A percentile compares a stretch with the other conserved stretches of the same genome.
Conservation (phyloP, 2,888 invertebrate genomes). For the Petrophora chlorosata region DNA sequence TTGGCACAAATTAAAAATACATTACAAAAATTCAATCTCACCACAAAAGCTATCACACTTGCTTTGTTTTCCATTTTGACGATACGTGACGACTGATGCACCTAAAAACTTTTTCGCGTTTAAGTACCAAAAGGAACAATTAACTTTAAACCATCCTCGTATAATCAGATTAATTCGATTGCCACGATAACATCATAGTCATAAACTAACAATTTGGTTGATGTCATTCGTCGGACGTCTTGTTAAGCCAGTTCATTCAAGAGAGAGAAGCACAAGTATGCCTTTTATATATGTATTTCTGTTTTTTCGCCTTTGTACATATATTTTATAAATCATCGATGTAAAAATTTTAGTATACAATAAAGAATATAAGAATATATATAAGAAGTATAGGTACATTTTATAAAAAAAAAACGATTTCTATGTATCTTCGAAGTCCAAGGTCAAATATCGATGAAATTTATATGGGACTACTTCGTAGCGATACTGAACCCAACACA, state of each 20-base stretch:
- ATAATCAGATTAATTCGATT: slow-evolving; percentile 30
- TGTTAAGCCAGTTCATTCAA: neutral
- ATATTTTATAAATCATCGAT: no score
- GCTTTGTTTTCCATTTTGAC: slow-evolving; percentile 44
- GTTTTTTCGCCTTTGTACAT: no score
- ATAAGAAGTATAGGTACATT: no score
- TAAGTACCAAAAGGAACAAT: slow-evolving; percentile 33
- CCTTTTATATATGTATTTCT: neutral
- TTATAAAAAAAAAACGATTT: no score
- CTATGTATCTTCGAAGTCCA: no score
- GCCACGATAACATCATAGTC: slow-evolving; percentile 6
- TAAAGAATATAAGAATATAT: no score
- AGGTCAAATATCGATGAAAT: no score
- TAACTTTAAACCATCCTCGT: slow-evolving; percentile 32
- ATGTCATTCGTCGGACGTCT: neutral
- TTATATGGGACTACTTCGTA: no score
- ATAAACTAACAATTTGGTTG: neutral
- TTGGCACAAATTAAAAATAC: neutral
- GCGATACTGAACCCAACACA: no score
- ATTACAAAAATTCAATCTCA: slow-evolving; percentile 42
- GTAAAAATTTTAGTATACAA: no score
- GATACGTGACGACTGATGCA: slow-evolving; percentile 6
- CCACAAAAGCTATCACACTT: slow-evolving; percentile 44
- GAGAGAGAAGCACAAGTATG: neutral
- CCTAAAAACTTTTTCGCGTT: slow-evolving; percentile 14